Evolutionary conservation across 92 coral and sea anemone genomes (phyloP).

Genomic region (Siderastrea radians): DNA sequence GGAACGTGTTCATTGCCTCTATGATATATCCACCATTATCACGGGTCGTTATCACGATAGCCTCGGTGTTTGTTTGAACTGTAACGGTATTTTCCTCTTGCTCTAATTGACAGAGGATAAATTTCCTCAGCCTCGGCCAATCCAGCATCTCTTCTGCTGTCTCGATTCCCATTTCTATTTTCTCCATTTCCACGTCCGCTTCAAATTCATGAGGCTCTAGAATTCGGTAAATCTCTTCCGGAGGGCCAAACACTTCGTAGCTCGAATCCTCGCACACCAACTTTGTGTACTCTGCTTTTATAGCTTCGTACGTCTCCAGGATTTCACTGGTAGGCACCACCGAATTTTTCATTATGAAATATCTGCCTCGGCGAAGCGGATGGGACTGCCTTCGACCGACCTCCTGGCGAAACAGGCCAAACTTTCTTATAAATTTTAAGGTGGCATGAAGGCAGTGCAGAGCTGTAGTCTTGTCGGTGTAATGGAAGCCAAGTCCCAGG

Average conservation of each 20-base stretch:
- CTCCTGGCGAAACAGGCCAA: conserved; percentile 59
- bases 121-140: conserved; percentile 56
- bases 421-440: conserved; percentile 46
- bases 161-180: conserved; percentile 65
- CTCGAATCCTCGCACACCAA: conserved; percentile 56
- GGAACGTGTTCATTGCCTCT: neutral
- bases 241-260: conserved; percentile 69
- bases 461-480: conserved; percentile 67
- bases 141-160: conserved; percentile 75
- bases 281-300: conserved; percentile 69
- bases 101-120: conserved; percentile 32
- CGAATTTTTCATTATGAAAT: conserved; percentile 69
- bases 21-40: conserved; percentile 13
- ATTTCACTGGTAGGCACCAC: conserved; percentile 25
- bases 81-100: neutral
- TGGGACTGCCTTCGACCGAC: conserved; percentile 36
- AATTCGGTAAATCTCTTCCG: conserved; percentile 56
- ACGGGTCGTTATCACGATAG: neutral
- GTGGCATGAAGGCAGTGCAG: conserved; percentile 59
- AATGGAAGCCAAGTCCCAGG: conserved; percentile 78
- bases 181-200: conserved; percentile 42
- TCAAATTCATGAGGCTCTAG: conserved; percentile 53
- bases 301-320: conserved; percentile 58
- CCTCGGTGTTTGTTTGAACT: conserved; percentile 43
- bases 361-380: conserved; percentile 73